phyloP scores from a whole-genome alignment of 1,140 invertebrate genomes.

The Trichogramma pretiosum region DNA sequence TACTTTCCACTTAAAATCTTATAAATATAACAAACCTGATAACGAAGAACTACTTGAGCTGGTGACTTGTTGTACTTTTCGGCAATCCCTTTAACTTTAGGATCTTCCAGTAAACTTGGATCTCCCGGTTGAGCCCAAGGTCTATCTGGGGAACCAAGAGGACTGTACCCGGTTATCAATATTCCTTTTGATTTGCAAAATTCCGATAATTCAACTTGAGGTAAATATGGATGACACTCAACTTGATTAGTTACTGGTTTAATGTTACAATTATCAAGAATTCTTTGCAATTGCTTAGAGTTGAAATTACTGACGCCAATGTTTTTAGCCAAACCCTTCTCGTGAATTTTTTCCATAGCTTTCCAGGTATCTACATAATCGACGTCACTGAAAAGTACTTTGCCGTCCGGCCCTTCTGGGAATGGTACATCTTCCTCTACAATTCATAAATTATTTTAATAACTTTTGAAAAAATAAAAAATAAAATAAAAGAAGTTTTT shows the following conservation, averaged over 20 bases:
- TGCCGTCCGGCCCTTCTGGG: constrained; percentile 40
- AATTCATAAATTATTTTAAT: background rate
- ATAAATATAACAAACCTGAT: constrained; percentile 36
- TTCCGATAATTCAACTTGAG: constrained; percentile 55
- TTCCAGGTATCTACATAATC: constrained; percentile 65
- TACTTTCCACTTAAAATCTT: background rate
- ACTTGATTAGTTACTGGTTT: constrained; percentile 74
- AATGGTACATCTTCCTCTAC: constrained; percentile 29
- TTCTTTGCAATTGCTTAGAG: constrained; percentile 61
- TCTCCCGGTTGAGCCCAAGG: constrained; percentile 65
- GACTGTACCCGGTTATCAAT: constrained; percentile 61
- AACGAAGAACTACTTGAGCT: constrained; percentile 56
- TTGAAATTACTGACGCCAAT: constrained; percentile 90
- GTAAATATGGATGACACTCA: constrained; percentile 68
- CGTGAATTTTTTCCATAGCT: constrained; percentile 63
- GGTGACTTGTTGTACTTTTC: constrained; percentile 62
- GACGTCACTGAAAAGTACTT: constrained; percentile 37
- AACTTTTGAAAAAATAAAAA: background rate
- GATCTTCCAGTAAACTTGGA: constrained; percentile 55
- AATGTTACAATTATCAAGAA: constrained; percentile 57
- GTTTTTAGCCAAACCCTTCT: constrained; percentile 60
- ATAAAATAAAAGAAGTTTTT: background rate
- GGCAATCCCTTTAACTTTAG: constrained; percentile 53
- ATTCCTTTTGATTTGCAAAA: constrained; percentile 56
- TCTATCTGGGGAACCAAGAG: constrained; percentile 55